A percentile compares a stretch with the other conserved stretches of the same genome.
phyloP scores from a whole-genome alignment of 2,888 invertebrate species.

The Sminthurides aquaticus region DNA sequence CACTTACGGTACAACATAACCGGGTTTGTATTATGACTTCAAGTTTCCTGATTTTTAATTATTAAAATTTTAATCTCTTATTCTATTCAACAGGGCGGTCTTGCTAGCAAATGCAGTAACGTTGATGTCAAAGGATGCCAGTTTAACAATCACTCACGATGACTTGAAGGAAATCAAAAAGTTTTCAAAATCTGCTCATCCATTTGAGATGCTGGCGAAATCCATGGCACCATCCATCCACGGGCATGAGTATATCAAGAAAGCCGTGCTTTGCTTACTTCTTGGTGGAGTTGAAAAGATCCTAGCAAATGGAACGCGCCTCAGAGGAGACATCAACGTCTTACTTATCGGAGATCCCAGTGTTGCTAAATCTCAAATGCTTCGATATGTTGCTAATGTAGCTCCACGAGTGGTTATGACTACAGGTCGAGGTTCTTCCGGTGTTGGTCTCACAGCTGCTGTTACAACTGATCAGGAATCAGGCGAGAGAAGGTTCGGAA shows the following conservation, averaged over 20 bases:
- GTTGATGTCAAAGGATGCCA: conserved; percentile 74
- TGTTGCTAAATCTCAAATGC: conserved; percentile 93
- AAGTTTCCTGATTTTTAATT: conserved; percentile 3
- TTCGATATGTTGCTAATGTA: conserved; percentile 86
- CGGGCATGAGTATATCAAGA: conserved; percentile 92
- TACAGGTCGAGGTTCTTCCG: conserved; percentile 95
- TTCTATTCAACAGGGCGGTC: conserved; percentile 66
- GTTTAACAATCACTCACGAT: conserved; percentile 60
- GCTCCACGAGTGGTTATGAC: conserved; percentile 95
- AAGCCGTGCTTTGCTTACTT: conserved; percentile 86
- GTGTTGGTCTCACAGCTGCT: conserved; percentile 97
- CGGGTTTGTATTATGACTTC: not conserved
- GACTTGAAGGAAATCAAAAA: conserved; percentile 85
- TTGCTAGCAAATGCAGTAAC: conserved; percentile 89
- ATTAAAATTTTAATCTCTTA: not conserved
- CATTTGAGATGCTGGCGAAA: conserved; percentile 80
- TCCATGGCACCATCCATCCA: conserved; percentile 97
- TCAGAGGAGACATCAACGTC: conserved; percentile 85
- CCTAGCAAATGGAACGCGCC: conserved; percentile 79
- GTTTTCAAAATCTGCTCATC: conserved; percentile 56
- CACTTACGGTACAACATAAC: too few species aligned
- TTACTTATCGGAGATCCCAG: conserved; percentile 97
- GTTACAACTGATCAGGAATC: conserved; percentile 94
- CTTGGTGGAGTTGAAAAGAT: conserved; percentile 93
- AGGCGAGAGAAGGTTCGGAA: conserved; percentile 65